Conservation (phyloP, 1,140 invertebrate genomes). For the Drepana arcuata region DNA sequence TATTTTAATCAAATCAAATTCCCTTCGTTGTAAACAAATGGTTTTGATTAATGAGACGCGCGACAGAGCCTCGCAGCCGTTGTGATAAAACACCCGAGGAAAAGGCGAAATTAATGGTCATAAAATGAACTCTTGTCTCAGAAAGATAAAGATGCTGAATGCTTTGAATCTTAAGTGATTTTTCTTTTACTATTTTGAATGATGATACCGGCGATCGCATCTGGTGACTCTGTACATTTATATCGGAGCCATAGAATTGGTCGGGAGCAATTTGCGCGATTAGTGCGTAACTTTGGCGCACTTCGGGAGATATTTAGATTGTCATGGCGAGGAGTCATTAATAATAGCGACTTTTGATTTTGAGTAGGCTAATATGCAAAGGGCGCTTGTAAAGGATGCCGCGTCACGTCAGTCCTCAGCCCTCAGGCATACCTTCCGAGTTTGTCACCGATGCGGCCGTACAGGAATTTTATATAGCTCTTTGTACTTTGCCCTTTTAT, state of each 20-base stretch:
- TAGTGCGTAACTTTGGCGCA: conserved; percentile 44
- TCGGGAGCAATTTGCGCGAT: conserved; percentile 36
- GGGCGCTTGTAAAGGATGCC: conserved; percentile 53
- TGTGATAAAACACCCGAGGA: conserved; percentile 66
- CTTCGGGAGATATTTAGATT: conserved; percentile 55
- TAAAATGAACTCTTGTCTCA: conserved; percentile 70
- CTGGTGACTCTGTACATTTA: conserved; percentile 56
- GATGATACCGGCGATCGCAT: conserved; percentile 55
- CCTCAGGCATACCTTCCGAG: conserved; percentile 56
- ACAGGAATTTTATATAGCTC: conserved; percentile 66
- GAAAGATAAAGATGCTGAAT: conserved; percentile 68
- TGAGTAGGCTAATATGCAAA: conserved; percentile 62
- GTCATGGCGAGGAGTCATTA: conserved; percentile 64
- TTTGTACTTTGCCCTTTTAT: conserved; percentile 66
- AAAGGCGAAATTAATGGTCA: conserved; percentile 69
- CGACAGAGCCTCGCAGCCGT: conserved; percentile 62
- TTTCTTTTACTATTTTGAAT: conserved; percentile 57
- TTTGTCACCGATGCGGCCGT: conserved; percentile 64
- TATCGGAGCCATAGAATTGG: conserved; percentile 31
- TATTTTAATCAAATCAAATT: conserved; percentile 73
- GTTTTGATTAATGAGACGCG: conserved; percentile 71
- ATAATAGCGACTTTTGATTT: conserved; percentile 70
- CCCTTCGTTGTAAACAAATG: conserved; percentile 71
- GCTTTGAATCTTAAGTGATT: conserved; percentile 60
- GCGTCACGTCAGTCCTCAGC: conserved; percentile 44